Evolutionary conservation across 2,113 vertebrate species (phyloP).

Genomic region (Zosterops lateralis): DNA sequence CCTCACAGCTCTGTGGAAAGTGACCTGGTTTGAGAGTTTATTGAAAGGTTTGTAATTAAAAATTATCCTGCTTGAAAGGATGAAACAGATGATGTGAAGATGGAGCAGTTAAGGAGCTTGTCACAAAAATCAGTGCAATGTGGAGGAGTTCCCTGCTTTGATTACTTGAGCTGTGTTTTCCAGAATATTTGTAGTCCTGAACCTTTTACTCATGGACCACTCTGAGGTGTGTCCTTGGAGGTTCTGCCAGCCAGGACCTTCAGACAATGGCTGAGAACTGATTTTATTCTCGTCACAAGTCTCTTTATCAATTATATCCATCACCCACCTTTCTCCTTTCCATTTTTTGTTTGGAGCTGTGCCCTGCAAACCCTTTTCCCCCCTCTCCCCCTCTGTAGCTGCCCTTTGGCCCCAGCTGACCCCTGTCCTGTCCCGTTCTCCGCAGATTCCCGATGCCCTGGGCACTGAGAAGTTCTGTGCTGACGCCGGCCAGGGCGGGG

Average conservation of each 20-base stretch:
- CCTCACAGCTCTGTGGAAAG: background rate
- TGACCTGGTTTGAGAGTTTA: background rate
- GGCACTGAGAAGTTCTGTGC: conserved; percentile 84
- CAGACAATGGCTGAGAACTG: background rate
- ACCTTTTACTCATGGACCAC: background rate
- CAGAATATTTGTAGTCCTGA: background rate
- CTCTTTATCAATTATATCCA: rapidly evolving
- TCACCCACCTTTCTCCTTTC: background rate
- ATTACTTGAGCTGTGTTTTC: too few species aligned
- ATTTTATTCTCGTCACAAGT: rapidly evolving
- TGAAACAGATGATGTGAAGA: background rate
- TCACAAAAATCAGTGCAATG: background rate
- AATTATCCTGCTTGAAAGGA: background rate
- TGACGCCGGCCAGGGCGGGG: conserved; percentile 72
- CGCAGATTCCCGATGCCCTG: conserved; percentile 89
- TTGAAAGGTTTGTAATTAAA: background rate
- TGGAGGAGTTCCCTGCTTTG: background rate
- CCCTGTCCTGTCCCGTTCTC: background rate
- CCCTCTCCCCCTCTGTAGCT: background rate
- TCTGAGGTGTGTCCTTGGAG: background rate
- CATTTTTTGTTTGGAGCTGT: background rate
- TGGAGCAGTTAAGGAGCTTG: background rate
- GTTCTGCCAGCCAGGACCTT: background rate
- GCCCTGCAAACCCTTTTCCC: background rate
- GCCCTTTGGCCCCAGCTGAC: background rate